Base-by-base conservation (phyloP, 2,113 vertebrate species). In the Manacus vitellinus region DNA sequence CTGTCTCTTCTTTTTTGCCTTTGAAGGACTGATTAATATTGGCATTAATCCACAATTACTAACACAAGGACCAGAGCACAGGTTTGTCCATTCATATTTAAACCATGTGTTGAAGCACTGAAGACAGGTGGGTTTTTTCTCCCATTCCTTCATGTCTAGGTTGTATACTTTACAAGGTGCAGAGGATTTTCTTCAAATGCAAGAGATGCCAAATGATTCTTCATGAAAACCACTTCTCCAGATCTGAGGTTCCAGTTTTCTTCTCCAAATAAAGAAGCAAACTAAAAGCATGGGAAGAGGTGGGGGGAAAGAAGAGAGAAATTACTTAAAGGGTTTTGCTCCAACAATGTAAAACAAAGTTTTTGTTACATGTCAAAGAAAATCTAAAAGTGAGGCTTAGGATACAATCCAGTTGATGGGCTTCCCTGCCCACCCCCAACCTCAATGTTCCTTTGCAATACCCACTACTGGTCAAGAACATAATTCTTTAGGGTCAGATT, bases 1-100 rank as follows among this genome's bases (percentile, higher is more conserved):
- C 74, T 84, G 44, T 82, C 92, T 97, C 91, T 92, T 68, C 82
- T 93, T 90, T 7, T 77, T 94, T 73, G 93, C 61, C 88, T 95
- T 89, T 94, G 89, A 98, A 96, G 95, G 91, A 88, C 88, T 97
- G 96, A 97, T 97, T 96, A 97, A 97, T 47, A 65, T 89, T 85
- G 93, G 96, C 97, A 97, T 97, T 98, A 96, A 98, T 98, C 97
- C 97, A 98, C 94, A 97, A 97, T 96, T 97, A 98, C 84, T 83
- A 97, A 91, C 67, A 98, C 95, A 97, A 96, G 91, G 91, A 96
- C 89, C 88, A 95, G 91, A 96, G 93, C 87, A 96, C 58, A 95
- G 78, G 87, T 96, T 97, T 43, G 12, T 96, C 96, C 96, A 94
- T 96, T 98, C 94, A 91, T 97, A 97, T 94, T 97, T 95, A 98